These are phyloP conservation scores for Cotesia chilonis DNA, from an alignment of 1,140 invertebrate genomes.

Conservation along the genomic window DNA sequence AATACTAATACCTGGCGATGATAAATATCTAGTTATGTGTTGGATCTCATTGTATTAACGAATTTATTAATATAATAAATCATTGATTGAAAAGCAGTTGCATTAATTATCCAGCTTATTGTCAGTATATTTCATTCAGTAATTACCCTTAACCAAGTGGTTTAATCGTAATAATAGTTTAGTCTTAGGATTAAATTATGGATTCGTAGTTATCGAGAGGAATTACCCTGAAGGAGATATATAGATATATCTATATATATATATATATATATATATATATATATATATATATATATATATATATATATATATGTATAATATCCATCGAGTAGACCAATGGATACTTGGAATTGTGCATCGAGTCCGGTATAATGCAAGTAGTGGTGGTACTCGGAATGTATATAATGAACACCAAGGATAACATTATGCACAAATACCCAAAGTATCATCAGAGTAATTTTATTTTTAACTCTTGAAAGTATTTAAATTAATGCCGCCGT, in stretches of 20 bases:
- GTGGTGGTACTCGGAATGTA: too few relatives aligned
- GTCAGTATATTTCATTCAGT: too few relatives aligned
- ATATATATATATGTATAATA: too few relatives aligned
- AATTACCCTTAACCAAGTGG: too few relatives aligned
- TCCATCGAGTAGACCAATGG: too few relatives aligned
- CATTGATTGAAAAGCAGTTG: conserved; percentile 6
- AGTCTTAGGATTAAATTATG: not conserved
- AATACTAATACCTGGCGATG: conserved; percentile 1
- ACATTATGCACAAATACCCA: too few relatives aligned
- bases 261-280: too few relatives aligned
- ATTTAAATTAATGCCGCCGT: not conserved
- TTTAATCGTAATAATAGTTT: not conserved
- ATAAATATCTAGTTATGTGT: conserved; percentile 30
- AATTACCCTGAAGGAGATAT: conserved; percentile 4
- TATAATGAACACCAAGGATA: too few relatives aligned
- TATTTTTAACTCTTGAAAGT: not conserved
- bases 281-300: too few relatives aligned
- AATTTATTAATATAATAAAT: conserved; percentile 35
- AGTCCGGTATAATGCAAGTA: too few relatives aligned
- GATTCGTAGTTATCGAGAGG: conserved; percentile 5
- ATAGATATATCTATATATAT: not conserved
- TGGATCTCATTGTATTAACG: conserved; percentile 42
- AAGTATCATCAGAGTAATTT: not conserved
- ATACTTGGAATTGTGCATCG: too few relatives aligned
- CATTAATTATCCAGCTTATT: too few relatives aligned